Percentiles rank a stretch among this genome's conserved stretches.
These are phyloP conservation scores for Teleiodes luculella DNA, from an alignment of 2,888 invertebrate genomes.

Conservation along the genomic window DNA sequence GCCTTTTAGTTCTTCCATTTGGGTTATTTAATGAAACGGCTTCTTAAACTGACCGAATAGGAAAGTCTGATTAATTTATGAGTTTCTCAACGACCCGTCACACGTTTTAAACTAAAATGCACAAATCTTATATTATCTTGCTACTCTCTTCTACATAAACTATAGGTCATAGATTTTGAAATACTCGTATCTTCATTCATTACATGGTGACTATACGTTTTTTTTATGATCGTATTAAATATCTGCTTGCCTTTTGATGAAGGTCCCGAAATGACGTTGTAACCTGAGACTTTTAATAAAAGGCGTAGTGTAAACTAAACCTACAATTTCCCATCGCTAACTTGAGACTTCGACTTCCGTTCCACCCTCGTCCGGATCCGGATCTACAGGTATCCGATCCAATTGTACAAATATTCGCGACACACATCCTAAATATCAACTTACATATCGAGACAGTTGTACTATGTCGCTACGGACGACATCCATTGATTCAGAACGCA, in stretches of 20 bases:
- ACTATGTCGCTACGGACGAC: background rate
- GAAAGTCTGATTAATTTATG: background rate
- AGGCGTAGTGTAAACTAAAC: conserved; percentile 29
- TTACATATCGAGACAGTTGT: conserved; percentile 2
- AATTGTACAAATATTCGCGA: conserved; percentile 49
- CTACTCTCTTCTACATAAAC: too few species aligned
- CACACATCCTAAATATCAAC: conserved; percentile 30
- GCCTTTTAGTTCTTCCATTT: conserved; percentile 23
- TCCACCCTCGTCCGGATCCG: conserved; percentile 29
- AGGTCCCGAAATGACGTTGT: conserved; percentile 15
- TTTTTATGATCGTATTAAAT: conserved; percentile 10
- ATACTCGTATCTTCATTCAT: too few species aligned
- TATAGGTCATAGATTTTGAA: too few species aligned
- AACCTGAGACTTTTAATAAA: conserved; percentile 21
- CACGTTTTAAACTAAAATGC: too few species aligned
- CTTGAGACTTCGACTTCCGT: conserved; percentile 26
- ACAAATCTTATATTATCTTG: too few species aligned
- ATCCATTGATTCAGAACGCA: background rate
- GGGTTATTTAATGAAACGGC: background rate
- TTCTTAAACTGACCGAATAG: background rate
- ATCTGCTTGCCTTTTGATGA: conserved; percentile 2
- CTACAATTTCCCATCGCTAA: conserved; percentile 30
- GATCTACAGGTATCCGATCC: conserved; percentile 40
- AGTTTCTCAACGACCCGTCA: background rate
- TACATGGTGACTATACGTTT: too few species aligned